These are phyloP conservation scores for Cephus spinipes DNA, from an alignment of 2,888 invertebrate genomes.

Conservation along the genomic window DNA sequence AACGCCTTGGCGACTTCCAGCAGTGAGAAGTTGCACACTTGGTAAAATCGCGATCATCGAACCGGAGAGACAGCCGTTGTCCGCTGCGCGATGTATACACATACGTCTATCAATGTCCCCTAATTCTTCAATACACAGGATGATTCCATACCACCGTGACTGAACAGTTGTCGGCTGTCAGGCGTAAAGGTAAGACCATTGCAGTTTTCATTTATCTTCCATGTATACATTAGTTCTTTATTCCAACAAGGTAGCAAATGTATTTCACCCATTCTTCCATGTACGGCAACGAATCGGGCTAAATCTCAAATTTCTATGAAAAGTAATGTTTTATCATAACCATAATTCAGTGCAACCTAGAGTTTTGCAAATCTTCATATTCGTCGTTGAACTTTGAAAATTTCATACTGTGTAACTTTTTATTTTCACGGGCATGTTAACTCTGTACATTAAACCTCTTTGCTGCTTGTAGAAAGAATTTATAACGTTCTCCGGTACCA, in stretches of 20 bases:
- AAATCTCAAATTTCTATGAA: constrained; percentile 76
- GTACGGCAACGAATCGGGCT: constrained; percentile 83
- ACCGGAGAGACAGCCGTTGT: constrained; percentile 89
- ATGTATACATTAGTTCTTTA: constrained; percentile 80
- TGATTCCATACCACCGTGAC: constrained; percentile 73
- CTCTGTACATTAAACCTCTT: too few relatives aligned
- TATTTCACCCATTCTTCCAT: constrained; percentile 83
- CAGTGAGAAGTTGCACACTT: constrained; percentile 83
- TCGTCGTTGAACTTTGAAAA: constrained; percentile 77
- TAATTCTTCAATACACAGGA: too few relatives aligned
- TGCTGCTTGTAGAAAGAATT: too few relatives aligned
- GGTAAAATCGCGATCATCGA: constrained; percentile 77
- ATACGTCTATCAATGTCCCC: constrained; percentile 77
- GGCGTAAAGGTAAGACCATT: constrained; percentile 77
- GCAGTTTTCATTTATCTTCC: constrained; percentile 84
- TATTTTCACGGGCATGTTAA: constrained; percentile 78
- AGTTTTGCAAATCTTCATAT: constrained; percentile 66
- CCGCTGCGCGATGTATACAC: constrained; percentile 81
- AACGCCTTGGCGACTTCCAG: constrained; percentile 90
- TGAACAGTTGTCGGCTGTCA: constrained; percentile 78
- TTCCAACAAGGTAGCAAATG: constrained; percentile 79
- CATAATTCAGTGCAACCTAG: background rate
- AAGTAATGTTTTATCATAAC: constrained; percentile 10
- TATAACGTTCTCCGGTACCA: too few relatives aligned
- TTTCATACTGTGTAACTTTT: constrained; percentile 84